These are phyloP conservation scores for Parazoanthus darwini DNA, from an alignment of 92 coral and sea anemone species.

Conservation along the genomic window DNA sequence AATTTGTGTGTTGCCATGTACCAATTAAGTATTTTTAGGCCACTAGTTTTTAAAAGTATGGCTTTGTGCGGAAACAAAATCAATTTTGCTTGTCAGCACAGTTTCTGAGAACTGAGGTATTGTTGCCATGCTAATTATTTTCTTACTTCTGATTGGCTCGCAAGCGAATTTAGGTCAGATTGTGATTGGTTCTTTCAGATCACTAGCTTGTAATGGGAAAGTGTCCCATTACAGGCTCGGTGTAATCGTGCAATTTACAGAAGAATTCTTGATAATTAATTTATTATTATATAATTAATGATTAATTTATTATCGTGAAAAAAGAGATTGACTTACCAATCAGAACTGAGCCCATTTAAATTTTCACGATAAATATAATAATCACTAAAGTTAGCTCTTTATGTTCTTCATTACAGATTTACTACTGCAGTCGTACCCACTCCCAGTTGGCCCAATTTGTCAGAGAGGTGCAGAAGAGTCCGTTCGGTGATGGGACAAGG, in stretches of 20 bases:
- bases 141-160: background rate
- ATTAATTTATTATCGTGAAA: background rate
- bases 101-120: background rate
- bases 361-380: background rate
- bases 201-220: background rate
- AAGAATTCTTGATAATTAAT: background rate
- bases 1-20: too few relatives aligned
- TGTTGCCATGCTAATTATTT: background rate
- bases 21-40: too few relatives aligned
- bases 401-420: constrained; percentile 57
- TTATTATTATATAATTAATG: too few relatives aligned
- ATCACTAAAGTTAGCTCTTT: background rate
- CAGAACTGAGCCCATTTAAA: background rate
- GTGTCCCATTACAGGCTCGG: background rate
- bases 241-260: background rate
- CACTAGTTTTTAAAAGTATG: too few relatives aligned
- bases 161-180: background rate
- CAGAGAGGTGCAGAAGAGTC: constrained; percentile 92
- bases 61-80: too few relatives aligned
- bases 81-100: background rate
- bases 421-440: constrained; percentile 98
- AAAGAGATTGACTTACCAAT: background rate
- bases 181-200: background rate
- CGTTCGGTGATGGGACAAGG: constrained; percentile 74
- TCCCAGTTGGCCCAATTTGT: constrained; percentile 98